These are phyloP conservation scores for Cynopterus sphinx DNA, from an alignment of 2,797 vertebrate genomes.

Conservation along the genomic window DNA sequence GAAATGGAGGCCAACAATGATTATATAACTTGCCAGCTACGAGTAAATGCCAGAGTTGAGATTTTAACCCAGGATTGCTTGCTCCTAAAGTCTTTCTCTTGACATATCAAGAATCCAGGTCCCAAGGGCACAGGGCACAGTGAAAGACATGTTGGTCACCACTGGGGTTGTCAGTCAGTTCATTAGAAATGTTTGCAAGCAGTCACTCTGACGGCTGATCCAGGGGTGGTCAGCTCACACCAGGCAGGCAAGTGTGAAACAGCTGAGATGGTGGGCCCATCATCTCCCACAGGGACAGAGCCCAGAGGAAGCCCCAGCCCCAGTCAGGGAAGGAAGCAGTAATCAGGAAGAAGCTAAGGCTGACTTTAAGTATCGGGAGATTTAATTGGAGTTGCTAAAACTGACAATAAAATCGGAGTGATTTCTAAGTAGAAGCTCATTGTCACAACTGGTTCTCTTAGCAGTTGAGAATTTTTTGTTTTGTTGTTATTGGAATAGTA, in stretches of 20 bases:
- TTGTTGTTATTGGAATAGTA: neutral
- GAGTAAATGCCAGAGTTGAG: neutral
- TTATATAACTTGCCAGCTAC: neutral
- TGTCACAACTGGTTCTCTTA: neutral
- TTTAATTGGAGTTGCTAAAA: neutral
- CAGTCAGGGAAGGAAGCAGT: fast-evolving
- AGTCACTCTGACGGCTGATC: neutral
- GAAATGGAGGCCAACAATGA: neutral
- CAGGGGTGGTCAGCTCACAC: neutral
- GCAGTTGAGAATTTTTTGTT: neutral
- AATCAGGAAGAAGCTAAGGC: neutral
- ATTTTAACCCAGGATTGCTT: neutral
- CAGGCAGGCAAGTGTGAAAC: neutral
- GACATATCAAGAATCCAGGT: neutral
- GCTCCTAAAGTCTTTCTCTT: neutral
- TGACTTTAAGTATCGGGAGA: neutral
- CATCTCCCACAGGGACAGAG: too few species aligned
- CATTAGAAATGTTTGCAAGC: neutral
- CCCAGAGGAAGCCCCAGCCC: fast-evolving
- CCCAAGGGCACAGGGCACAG: too few species aligned
- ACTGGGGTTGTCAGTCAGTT: neutral
- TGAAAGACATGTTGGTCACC: neutral
- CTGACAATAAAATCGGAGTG: neutral
- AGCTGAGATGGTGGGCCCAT: neutral
- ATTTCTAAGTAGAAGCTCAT: neutral